phyloP scores from a whole-genome alignment of 2,113 vertebrate genomes.

The Pseudorasbora parva region DNA sequence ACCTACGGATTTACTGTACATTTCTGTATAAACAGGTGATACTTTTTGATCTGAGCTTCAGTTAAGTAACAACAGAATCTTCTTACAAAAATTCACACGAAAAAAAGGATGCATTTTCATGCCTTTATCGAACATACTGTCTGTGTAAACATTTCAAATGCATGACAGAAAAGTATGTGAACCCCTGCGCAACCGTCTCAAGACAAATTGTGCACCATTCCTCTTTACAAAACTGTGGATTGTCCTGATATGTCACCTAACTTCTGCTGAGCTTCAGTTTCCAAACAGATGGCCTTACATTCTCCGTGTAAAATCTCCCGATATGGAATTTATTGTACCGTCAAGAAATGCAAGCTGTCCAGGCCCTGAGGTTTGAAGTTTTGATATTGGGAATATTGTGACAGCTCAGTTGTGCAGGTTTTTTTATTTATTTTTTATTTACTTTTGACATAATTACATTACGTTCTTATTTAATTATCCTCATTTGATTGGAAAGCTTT shows the following conservation, averaged over 20 bases:
- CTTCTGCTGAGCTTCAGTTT: background rate
- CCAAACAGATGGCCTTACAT: background rate
- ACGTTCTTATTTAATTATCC: background rate
- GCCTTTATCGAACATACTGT: background rate
- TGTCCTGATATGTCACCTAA: background rate
- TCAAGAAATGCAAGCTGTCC: background rate
- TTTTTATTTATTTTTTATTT: no score
- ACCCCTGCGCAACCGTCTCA: background rate
- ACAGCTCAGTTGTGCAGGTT: background rate
- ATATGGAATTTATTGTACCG: background rate
- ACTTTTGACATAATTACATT: slow-evolving; percentile 16
- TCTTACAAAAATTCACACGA: background rate
- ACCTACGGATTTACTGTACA: background rate
- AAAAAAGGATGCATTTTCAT: background rate
- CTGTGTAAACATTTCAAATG: background rate
- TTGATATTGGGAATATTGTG: background rate
- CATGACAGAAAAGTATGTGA: background rate
- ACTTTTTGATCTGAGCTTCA: background rate
- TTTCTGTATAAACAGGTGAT: background rate
- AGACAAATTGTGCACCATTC: no score
- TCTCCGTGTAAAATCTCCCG: background rate
- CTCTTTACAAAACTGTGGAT: background rate
- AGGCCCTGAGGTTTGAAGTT: background rate
- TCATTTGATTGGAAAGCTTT: background rate
- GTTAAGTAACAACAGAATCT: background rate